Percentiles rank a stretch among this genome's conserved stretches.
phyloP scores from a whole-genome alignment of 2,888 invertebrate genomes.

The Melinopterus prodromus region DNA sequence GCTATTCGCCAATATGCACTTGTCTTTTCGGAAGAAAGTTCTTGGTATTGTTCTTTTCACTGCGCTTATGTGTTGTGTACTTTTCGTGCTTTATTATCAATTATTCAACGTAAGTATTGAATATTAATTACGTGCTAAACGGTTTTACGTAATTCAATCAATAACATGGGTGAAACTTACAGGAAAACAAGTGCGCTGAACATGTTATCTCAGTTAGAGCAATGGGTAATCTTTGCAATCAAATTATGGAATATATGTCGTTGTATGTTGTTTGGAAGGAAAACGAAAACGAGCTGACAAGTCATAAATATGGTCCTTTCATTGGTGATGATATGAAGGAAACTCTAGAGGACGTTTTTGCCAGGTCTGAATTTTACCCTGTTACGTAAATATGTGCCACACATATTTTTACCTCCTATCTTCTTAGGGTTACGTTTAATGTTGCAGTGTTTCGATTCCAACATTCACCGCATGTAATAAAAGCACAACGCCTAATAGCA shows the following conservation, averaged over 20 bases:
- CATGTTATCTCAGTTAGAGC: conserved; percentile 12
- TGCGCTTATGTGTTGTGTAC: too few species aligned
- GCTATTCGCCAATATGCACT: too few species aligned
- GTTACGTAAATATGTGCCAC: too few species aligned
- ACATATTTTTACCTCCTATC: not conserved
- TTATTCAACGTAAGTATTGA: too few species aligned
- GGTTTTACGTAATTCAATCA: too few species aligned
- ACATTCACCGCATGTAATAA: not conserved
- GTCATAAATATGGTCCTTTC: conserved; percentile 23
- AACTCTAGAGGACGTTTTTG: conserved; percentile 28
- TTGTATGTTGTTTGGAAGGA: conserved; percentile 25
- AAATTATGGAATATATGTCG: conserved; percentile 37
- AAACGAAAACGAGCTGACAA: not conserved
- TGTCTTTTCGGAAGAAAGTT: too few species aligned
- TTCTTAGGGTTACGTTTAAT: not conserved
- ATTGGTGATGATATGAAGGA: conserved; percentile 22
- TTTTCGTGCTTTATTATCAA: too few species aligned
- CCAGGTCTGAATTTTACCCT: conserved; percentile 20
- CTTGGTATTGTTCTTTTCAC: too few species aligned
- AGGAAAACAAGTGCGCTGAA: not conserved
- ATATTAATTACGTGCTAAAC: too few species aligned
- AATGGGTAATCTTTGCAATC: conserved; percentile 33
- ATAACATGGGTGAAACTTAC: too few species aligned
- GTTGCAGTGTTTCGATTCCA: conserved; percentile 26
- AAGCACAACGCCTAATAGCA: not conserved